Evolutionary conservation across 2,797 vertebrate genomes (phyloP), one percentile per base, ranked within the genome.

Genomic region (Epinephelus awoara): DNA sequence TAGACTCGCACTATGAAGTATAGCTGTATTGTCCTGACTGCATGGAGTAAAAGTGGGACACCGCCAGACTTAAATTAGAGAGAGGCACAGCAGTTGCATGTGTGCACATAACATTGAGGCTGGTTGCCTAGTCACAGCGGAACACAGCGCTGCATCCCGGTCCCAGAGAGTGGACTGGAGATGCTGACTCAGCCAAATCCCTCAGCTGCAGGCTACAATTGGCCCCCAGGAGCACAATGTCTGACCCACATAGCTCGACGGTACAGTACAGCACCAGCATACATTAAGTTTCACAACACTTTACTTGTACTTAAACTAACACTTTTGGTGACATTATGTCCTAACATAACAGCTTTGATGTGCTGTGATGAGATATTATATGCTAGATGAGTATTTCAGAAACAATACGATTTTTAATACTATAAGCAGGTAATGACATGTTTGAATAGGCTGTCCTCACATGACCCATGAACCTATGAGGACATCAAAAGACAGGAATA

Each of bases 81-180:
- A 86, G 83, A 67, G 77, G 87, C 75, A 82, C 85, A 91, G 84
- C 74, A 84, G 85, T 84, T 81, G 85, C 84, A 89, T 89, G 90
- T 91, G 88, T 92, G 87, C 90, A 87, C 88, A 88, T 73, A 92
- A 91, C 88, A 92, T 69, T 90, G 90, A 90, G 89, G 85, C 88
- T 84, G 75, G 93, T 92, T 95, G 94, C 93, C 93, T 95, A 90
- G 93, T 94, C 93, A 94, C 92, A 93, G 90, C 73, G 86, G 93
- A 93, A 90, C 92, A 91, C 78, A 72, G 84, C 73, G 47, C 83
- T 87, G 89, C 87, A 91, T 93, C 86, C 91, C 77, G 85, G 91
- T 93, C 93, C 93, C 92, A 86, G 87, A 83, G 91, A 90, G 86
- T 84, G 76, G 87, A 82, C 85, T 80, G 84, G 79, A 93, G 86